Evolutionary conservation across 2,797 vertebrate genomes (phyloP).

Genomic region (Lacerta viridis): DNA sequence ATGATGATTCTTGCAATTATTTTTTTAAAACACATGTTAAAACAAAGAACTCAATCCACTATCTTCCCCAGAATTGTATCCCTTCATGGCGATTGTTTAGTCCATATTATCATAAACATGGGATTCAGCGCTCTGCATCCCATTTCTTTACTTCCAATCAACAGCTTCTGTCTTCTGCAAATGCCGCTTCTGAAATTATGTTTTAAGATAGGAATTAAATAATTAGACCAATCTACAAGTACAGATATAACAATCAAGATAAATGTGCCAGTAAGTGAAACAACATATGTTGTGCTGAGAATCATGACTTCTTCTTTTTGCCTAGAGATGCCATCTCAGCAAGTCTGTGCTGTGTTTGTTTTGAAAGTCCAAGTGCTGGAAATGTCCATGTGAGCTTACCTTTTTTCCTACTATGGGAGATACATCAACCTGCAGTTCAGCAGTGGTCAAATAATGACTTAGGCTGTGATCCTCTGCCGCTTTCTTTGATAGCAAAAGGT

Average conservation of each 20-base stretch:
- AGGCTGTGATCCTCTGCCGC: background rate
- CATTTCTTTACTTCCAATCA: constrained; percentile 30
- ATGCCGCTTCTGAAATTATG: constrained; percentile 11
- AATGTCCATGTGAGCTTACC: constrained; percentile 14
- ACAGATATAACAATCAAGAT: constrained; percentile 40
- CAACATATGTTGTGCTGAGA: constrained; percentile 46
- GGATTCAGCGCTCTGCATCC: background rate
- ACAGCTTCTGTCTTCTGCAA: constrained; percentile 34
- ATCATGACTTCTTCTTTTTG: constrained; percentile 8
- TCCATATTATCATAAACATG: background rate
- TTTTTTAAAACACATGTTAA: background rate
- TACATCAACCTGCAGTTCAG: constrained; percentile 29
- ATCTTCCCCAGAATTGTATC: background rate
- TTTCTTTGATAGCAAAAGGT: background rate
- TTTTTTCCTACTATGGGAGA: constrained; percentile 46
- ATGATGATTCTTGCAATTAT: background rate
- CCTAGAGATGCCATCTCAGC: constrained; percentile 40
- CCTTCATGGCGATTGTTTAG: background rate
- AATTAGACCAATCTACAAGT: constrained; percentile 25
- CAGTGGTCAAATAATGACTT: constrained; percentile 16
- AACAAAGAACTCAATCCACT: background rate
- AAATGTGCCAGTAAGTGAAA: constrained; percentile 58
- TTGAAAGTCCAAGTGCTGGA: constrained; percentile 47
- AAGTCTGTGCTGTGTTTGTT: constrained; percentile 47
- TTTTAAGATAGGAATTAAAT: constrained; percentile 44